Base-by-base conservation (phyloP, 1,140 invertebrate species). In the Polypedilum pembai region DNA sequence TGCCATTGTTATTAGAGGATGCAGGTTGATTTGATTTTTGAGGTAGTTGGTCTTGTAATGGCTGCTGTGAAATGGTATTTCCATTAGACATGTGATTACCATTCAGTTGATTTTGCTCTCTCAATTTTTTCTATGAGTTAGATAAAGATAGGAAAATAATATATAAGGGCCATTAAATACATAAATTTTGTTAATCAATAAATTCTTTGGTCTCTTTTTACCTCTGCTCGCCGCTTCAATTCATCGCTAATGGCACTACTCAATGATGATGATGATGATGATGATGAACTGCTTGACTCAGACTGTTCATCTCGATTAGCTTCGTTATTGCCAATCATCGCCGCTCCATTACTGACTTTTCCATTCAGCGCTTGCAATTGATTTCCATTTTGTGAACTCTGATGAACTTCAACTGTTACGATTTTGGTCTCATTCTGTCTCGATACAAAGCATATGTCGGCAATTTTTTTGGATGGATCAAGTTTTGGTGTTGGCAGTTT, bases 401-500 rank as follows among this genome's bases (percentile, higher is more conserved):
- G 79, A 76, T 88, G 87, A 1, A 89, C 86, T 80, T 89, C 87
- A 12, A 88, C 87, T 63, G 88, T 82, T 74, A 88, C 85, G 0
- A 86, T 87, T 79, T 86, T 87, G 24, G 85, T 87, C 40, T 87
- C 85, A 66, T 79, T 83, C 74, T 78, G 77, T 45, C 78, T 76
- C 24, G 78, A 79, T n/a, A 78, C 77, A 74, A 78, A 74, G 56
- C 78, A 76, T 65, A 80, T 78, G 73, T 81, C 78, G 3, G 78
- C 78, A 15, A 78, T 74, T 75, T 77, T 76, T 76, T 7, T 17
- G 18, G 40, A 21, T 20, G 8, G n/a, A 41, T 21, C 41, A 12
- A 17, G 73, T 15, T 63, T 63, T 24, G 24, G n/a, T 63, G 18
- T 10, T 41, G 1, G 24, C 10, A 40, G 7, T 40, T 1, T 15